These are phyloP conservation scores for Teinopalpus imperialis DNA, from an alignment of 2,888 invertebrate genomes.

Conservation along the genomic window DNA sequence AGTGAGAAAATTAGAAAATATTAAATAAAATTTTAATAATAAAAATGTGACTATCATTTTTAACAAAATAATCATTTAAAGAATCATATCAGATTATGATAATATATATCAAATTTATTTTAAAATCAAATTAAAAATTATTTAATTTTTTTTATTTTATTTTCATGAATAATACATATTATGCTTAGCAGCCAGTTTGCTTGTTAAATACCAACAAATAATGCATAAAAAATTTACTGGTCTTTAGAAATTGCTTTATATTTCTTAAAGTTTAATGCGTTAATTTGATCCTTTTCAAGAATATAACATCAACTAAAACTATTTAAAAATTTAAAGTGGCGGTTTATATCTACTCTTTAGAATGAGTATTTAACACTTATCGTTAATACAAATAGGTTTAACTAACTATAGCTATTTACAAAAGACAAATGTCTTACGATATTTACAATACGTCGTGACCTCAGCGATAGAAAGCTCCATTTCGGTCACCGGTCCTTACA, in stretches of 20 bases:
- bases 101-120: too few species aligned
- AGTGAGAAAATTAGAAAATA: constrained; percentile 2
- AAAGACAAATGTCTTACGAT: constrained; percentile 12
- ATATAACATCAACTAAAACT: constrained; percentile 2
- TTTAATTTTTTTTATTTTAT: too few species aligned
- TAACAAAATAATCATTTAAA: background rate
- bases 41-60: constrained; percentile 12
- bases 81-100: background rate
- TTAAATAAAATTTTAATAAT: constrained; percentile 18
- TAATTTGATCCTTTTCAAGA: constrained; percentile 9
- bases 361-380: constrained; percentile 71
- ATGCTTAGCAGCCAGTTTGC: too few species aligned
- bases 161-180: too few species aligned
- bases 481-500: constrained; percentile 24
- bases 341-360: constrained; percentile 42
- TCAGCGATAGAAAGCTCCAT: constrained; percentile 22
- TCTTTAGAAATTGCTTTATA: constrained; percentile 4
- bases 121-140: too few species aligned
- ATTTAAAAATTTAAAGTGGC: constrained; percentile 2
- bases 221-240: too few species aligned
- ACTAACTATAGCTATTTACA: constrained; percentile 20
- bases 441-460: constrained; percentile 23
- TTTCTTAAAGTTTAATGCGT: constrained; percentile 20
- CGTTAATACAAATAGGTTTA: constrained; percentile 40
- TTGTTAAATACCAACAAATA: too few species aligned